These are phyloP conservation scores for Drosophila putrida DNA, from an alignment of 2,888 invertebrate genomes.

Conservation along the genomic window DNA sequence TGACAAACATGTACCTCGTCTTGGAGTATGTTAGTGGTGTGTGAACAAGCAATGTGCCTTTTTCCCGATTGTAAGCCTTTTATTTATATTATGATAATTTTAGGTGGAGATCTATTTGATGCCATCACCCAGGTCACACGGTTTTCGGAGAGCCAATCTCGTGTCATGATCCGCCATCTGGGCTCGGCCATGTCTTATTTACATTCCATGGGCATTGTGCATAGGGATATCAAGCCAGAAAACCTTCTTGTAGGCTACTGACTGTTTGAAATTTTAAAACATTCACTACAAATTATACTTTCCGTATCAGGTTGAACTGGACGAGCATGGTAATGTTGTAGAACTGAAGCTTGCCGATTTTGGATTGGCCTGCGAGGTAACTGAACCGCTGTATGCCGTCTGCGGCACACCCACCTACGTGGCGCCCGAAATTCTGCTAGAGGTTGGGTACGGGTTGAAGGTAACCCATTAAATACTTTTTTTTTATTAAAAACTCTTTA, in stretches of 20 bases:
- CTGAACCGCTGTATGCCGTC: constrained; percentile 94
- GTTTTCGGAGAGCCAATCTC: constrained; percentile 97
- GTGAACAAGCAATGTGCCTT: constrained; percentile 47
- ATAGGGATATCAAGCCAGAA: constrained; percentile 99
- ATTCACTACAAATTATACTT: not conserved
- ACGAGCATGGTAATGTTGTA: constrained; percentile 89
- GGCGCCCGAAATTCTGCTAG: constrained; percentile 98
- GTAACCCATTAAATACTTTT: constrained; percentile 84
- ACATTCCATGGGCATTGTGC: constrained; percentile 97
- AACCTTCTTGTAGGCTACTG: constrained; percentile 92
- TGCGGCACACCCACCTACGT: constrained; percentile 99
- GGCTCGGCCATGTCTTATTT: constrained; percentile 97
- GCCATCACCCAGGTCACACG: constrained; percentile 96
- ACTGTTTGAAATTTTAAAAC: not conserved
- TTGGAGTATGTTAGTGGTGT: constrained; percentile 97
- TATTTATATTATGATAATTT: not conserved
- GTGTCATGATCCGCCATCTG: constrained; percentile 96
- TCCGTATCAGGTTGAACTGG: constrained; percentile 89
- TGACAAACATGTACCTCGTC: constrained; percentile 95
- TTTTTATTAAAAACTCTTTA: not conserved
- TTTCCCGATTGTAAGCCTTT: not conserved
- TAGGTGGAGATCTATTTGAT: constrained; percentile 99
- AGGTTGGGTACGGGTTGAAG: constrained; percentile 96
- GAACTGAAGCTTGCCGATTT: constrained; percentile 98
- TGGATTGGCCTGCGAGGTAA: constrained; percentile 97